Percentiles rank a stretch among this genome's conserved stretches.
Conservation (phyloP, 2,113 vertebrate genomes). For the Vanacampus margaritifer region DNA sequence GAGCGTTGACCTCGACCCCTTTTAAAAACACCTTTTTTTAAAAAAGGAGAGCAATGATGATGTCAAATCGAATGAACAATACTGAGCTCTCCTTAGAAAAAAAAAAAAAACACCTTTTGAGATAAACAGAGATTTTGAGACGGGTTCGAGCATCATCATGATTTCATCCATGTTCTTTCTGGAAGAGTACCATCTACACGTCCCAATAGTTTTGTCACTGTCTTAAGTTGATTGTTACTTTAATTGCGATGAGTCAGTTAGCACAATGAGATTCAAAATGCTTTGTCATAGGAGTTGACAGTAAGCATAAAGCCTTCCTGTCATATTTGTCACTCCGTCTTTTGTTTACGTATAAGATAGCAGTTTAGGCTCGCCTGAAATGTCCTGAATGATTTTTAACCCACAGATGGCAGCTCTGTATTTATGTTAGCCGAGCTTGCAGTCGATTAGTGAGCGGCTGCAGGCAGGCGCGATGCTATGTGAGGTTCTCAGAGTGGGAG, state of each 20-base stretch:
- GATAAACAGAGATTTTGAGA: too few species aligned
- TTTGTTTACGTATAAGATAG: not conserved
- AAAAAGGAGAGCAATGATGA: too few species aligned
- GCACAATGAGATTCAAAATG: not conserved
- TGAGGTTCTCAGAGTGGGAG: slow-evolving; percentile 30
- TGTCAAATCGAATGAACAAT: too few species aligned
- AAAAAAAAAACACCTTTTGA: not conserved
- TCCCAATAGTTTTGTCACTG: not conserved
- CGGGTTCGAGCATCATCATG: not conserved
- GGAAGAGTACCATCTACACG: not conserved
- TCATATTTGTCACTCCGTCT: not conserved
- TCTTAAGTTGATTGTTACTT: not conserved
- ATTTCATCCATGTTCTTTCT: not conserved
- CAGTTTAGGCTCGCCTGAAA: not conserved
- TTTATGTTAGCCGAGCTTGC: slow-evolving; percentile 9
- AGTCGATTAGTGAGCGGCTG: slow-evolving; percentile 21
- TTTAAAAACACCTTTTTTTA: too few species aligned
- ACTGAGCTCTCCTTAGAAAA: too few species aligned
- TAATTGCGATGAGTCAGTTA: not conserved
- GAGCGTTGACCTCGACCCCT: not conserved
- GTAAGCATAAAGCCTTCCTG: not conserved
- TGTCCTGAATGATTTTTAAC: not conserved
- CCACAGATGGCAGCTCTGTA: not conserved
- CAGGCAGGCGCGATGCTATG: slow-evolving; percentile 7
- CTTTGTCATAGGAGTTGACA: not conserved